Percentiles rank a stretch among this genome's conserved stretches.
These are phyloP conservation scores for Cyrtonyx montezumae DNA, from an alignment of 2,113 vertebrate species.

Conservation along the genomic window DNA sequence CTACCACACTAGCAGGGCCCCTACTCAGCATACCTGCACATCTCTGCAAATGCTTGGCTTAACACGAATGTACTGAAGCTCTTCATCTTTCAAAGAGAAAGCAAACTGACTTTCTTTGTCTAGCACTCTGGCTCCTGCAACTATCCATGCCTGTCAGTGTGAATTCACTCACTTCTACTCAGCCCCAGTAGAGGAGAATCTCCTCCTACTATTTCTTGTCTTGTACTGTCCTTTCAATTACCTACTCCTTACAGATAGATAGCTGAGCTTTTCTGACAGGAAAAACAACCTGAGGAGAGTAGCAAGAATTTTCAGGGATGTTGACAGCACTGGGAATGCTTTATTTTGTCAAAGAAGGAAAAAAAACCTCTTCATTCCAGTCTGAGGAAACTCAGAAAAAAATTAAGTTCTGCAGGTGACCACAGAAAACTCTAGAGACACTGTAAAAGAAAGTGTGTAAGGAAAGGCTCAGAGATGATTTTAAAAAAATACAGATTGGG, in stretches of 20 bases:
- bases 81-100: neutral
- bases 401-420: neutral
- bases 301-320: neutral
- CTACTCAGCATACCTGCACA: neutral
- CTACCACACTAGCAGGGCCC: neutral
- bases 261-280: neutral
- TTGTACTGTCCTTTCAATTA: neutral
- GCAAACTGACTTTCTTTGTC: neutral
- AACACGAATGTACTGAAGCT: neutral
- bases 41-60: neutral
- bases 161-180: neutral
- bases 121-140: rapidly evolving
- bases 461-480: neutral
- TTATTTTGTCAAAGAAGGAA: neutral
- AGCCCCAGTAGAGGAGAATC: neutral
- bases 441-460: neutral
- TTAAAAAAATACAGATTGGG: neutral
- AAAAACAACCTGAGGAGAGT: neutral
- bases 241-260: rapidly evolving
- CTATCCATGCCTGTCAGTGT: neutral
- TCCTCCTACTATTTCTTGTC: neutral
- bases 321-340: neutral
- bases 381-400: neutral
- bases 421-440: neutral
- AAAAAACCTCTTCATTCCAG: neutral